Evolutionary conservation across 2,797 vertebrate genomes (phyloP), one percentile per base, ranked within the genome.

Genomic region (Synanceia verrucosa): DNA sequence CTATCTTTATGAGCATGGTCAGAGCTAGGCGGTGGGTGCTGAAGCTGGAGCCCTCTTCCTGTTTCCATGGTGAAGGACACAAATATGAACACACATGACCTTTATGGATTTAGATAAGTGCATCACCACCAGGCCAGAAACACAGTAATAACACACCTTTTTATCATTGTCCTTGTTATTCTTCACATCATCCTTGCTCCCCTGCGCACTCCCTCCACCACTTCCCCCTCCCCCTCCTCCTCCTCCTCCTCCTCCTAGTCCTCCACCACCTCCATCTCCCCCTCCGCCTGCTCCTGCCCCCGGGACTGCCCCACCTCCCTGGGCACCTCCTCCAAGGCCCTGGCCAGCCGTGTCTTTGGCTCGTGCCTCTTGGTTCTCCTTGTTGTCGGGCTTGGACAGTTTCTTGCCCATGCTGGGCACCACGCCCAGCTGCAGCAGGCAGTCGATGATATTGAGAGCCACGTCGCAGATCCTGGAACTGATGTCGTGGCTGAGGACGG

Each of bases 1-100:
- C 97, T 46, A 99, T 98, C 94, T 98, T 99, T 77, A 99, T 99
- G n/a, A 99, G 95, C 97, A 99, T 99, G 80, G 96, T 98, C 64
- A 99, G 94, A 60, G 98, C 96, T 81, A 99, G 89, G 72, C 95
- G 96, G 91, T 99, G 98, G 31, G 96, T 92, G 89, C 96, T 97
- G 47, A 96, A 74, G 24, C 94, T 89, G 0, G 89, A 91, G 46
- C 95, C 94, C 70, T 96, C 97, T 88, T 98, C 88, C 89, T 88
- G 76, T 70, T 62, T n/a, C 44, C 18, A 14, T 2, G 18, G 1
- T 0, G 10, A 69, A 57, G 11, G 29, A 59, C 16, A 44, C 13
- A 48, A 29, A 18, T 11, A 10, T 29, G 10, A 46, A 29, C 34
- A 34, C 18, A 19, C 11, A 19, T 16, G 6, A 14, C 7, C 18